Evolutionary conservation across 2,113 vertebrate species (phyloP).

Genomic region (Nerophis lumbriciformis): DNA sequence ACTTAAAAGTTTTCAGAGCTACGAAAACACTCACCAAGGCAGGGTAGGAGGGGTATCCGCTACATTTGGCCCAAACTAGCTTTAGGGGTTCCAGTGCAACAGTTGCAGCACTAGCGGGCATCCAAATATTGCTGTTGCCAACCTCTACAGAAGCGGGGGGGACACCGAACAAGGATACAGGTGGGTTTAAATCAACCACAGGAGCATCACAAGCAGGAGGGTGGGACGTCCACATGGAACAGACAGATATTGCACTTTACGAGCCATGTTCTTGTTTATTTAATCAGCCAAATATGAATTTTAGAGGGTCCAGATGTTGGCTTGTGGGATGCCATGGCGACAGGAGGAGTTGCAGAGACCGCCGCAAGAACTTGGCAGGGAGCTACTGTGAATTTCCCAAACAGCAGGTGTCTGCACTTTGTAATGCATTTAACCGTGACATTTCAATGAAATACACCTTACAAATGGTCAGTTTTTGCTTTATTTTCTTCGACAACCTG

Average conservation of each 20-base stretch:
- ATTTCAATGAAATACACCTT: too few species aligned
- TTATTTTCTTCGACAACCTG: neutral
- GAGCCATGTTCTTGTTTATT: conserved; percentile 6
- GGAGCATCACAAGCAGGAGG: conserved; percentile 32
- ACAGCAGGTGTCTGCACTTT: conserved; percentile 32
- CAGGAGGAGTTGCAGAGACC: conserved; percentile 5
- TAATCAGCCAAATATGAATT: conserved; percentile 39
- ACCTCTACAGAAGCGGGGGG: conserved; percentile 80
- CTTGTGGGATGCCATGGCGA: conserved; percentile 30
- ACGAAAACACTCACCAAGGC: conserved; percentile 84
- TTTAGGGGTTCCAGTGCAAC: conserved; percentile 93
- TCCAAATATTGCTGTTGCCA: conserved; percentile 96
- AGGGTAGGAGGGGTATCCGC: conserved; percentile 96
- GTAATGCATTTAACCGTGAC: neutral
- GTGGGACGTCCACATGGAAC: conserved; percentile 29
- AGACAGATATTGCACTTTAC: conserved; percentile 32
- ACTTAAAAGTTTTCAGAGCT: neutral
- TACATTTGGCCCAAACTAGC: conserved; percentile 99
- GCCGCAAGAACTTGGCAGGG: conserved; percentile 20
- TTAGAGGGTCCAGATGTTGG: conserved; percentile 26
- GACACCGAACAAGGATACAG: conserved; percentile 62
- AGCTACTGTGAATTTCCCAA: conserved; percentile 18
- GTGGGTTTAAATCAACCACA: conserved; percentile 41
- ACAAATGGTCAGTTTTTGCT: neutral
- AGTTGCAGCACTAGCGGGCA: conserved; percentile 85